A percentile compares a stretch with the other conserved stretches of the same genome.
Conservation (phyloP, 2,888 invertebrate species). For the Scrobipalpa costella region DNA sequence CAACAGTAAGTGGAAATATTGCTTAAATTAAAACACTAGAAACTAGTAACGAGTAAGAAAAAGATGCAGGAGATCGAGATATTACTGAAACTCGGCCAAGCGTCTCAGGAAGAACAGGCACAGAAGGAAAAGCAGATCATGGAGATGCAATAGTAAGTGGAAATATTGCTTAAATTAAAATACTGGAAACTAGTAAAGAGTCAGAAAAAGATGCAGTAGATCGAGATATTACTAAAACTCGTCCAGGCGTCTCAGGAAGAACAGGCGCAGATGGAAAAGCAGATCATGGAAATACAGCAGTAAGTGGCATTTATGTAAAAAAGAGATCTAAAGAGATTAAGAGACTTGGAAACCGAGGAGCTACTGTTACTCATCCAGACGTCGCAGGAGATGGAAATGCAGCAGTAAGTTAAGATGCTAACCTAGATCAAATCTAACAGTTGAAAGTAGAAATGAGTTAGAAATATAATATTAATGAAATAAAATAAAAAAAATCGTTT, state of each 20-base stretch:
- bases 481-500: too few relatives aligned
- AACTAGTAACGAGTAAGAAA: not conserved
- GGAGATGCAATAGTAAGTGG: constrained; percentile 93
- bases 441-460: too few relatives aligned
- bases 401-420: too few relatives aligned
- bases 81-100: constrained; percentile 92
- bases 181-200: not conserved
- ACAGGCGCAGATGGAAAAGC: constrained; percentile 95
- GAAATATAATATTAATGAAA: too few relatives aligned
- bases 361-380: constrained; percentile 94
- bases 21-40: not conserved
- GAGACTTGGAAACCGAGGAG: constrained; percentile 78
- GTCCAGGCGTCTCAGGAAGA: constrained; percentile 97
- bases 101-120: constrained; percentile 96
- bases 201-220: constrained; percentile 75
- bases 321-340: too few relatives aligned
- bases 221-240: constrained; percentile 91
- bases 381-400: constrained; percentile 95
- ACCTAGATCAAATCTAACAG: too few relatives aligned
- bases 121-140: constrained; percentile 95
- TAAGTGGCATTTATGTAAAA: constrained; percentile 72
- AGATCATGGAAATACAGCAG: constrained; percentile 96
- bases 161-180: not conserved
- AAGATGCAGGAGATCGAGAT: constrained; percentile 87
- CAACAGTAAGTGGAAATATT: constrained; percentile 87